Base-by-base conservation (phyloP, 1,140 invertebrate species). In the Pomacea maculata region DNA sequence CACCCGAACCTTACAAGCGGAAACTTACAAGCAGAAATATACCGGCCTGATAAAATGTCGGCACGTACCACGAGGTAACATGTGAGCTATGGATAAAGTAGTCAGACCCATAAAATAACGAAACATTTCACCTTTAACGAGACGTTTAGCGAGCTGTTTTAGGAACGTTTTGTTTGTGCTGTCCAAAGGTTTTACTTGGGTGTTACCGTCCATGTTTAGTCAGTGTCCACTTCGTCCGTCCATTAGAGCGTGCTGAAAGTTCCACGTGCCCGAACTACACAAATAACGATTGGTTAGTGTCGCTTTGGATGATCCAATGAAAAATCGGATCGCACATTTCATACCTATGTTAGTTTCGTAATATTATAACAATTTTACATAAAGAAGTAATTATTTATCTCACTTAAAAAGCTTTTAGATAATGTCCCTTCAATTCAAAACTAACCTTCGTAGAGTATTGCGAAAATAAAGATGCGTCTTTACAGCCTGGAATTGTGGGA, bases 401-500 rank as follows among this genome's bases (percentile, higher is more conserved):
- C 8, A 57, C n/a, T 29, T 55, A 6, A 15, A 25, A 45, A 9
- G 21, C 25, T 29, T 17, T 9, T 57, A 21, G 5, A 52, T 55
- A 25, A n/a, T 29, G 14, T n/a, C 17, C 21, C 21, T 57, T 21
- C 74, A 75, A 17, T 55, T n/a, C n/a, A n/a, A 54, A 19, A 57
- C 34, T 45, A 75, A 55, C n/a, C n/a, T 3, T 14, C 1, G 21
- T 70, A 78, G 21, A 65, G n/a, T 25, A 78, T 45, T n/a, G 45
- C 63, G 25, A 45, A 34, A 19, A 21, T 52, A 29, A 15, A 57
- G 52, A 25, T 15, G 12, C 25, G 15, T 34, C 76, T 45, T 45
- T n/a, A 25, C n/a, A 29, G 17, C 17, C n/a, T n/a, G 54, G 76
- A 78, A 81, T 77, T 81, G 80, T 81, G 80, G 80, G 80, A 81